A percentile compares a stretch with the other conserved stretches of the same genome.
Evolutionary conservation across 2,888 invertebrate species (phyloP).

Genomic region (Melanargia galathea): DNA sequence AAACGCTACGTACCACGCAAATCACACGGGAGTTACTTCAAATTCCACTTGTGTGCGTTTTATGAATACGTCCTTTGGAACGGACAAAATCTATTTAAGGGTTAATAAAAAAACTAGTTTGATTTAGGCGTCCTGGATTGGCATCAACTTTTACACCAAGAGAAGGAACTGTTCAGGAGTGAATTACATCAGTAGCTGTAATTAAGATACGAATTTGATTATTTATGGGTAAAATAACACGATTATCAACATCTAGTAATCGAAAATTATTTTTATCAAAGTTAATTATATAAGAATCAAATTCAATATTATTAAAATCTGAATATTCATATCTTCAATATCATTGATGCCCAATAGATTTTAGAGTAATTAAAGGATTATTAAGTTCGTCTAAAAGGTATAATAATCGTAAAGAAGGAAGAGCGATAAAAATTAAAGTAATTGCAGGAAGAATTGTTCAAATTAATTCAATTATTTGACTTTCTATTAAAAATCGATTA

Average conservation of each 20-base stretch:
- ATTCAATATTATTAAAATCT: constrained; percentile 66
- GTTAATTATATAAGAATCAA: constrained; percentile 43
- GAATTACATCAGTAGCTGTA: constrained; percentile 84
- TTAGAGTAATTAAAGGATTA: constrained; percentile 74
- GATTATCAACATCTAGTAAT: constrained; percentile 73
- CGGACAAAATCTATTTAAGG: too few species aligned
- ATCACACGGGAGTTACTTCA: too few species aligned
- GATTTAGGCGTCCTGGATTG: constrained; percentile 79
- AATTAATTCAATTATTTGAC: constrained; percentile 83
- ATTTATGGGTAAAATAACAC: constrained; percentile 81
- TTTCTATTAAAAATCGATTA: constrained; percentile 82
- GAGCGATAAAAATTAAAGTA: constrained; percentile 83
- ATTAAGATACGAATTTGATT: constrained; percentile 85
- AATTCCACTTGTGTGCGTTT: too few species aligned
- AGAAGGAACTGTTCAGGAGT: constrained; percentile 84
- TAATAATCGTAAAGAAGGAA: constrained; percentile 83
- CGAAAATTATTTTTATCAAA: constrained; percentile 32
- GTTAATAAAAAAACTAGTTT: constrained; percentile 82
- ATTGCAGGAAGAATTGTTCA: constrained; percentile 84
- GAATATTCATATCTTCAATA: constrained; percentile 86
- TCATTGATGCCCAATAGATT: constrained; percentile 86
- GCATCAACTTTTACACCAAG: constrained; percentile 86
- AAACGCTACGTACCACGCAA: too few species aligned
- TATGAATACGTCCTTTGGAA: too few species aligned
- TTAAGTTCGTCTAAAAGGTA: constrained; percentile 85